Evolutionary conservation across 2,888 invertebrate genomes (phyloP).

Genomic region (Alloscopus bannaensis): DNA sequence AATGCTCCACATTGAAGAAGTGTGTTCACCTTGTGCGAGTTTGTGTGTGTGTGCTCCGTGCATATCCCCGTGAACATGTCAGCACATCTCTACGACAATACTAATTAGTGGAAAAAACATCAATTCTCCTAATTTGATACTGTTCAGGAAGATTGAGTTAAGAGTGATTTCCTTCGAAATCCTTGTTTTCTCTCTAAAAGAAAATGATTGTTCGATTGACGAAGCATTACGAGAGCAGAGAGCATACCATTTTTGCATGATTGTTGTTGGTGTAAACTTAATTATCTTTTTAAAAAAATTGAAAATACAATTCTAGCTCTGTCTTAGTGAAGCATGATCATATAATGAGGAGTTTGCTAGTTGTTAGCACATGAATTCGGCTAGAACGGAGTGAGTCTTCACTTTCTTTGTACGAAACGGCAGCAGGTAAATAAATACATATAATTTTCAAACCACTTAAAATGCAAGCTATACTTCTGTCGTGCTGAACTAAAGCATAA

Average conservation of each 20-base stretch:
- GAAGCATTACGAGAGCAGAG: no score
- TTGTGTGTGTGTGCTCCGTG: no score
- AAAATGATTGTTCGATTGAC: no score
- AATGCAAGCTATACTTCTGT: no score
- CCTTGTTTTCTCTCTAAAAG: neutral
- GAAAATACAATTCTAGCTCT: conserved; percentile 4
- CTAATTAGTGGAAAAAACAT: conserved; percentile 27
- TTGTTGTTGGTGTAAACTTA: neutral
- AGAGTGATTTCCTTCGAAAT: neutral
- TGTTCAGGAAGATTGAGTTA: neutral
- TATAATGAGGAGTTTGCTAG: neutral
- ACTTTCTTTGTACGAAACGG: neutral
- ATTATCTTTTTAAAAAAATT: neutral
- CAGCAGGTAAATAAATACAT: neutral
- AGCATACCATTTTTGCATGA: no score
- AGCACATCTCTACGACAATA: no score
- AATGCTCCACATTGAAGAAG: neutral
- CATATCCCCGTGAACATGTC: no score
- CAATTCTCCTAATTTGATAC: no score
- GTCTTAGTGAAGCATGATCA: conserved; percentile 6
- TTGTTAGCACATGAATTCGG: conserved; percentile 23
- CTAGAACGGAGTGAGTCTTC: conserved; percentile 3
- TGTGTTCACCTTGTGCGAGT: no score
- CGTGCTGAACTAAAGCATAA: neutral
- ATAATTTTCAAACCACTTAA: no score